Percentiles rank a stretch among this genome's conserved stretches.
Evolutionary conservation across 1,140 invertebrate genomes (phyloP).

Genomic region (Galendromus occidentalis): DNA sequence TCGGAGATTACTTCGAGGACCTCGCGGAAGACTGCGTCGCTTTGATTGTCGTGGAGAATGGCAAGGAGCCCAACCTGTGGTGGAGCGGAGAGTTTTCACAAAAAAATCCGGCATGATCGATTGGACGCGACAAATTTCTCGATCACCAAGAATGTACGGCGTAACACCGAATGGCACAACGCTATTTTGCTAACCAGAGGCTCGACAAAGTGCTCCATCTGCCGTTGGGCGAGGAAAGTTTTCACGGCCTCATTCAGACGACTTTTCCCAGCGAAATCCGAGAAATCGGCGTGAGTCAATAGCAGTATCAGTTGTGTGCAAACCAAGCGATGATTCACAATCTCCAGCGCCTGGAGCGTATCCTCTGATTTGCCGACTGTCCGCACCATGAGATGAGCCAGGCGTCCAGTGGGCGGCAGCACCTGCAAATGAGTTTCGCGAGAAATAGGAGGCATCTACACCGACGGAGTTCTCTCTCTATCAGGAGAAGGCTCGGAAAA

Average conservation of each 20-base stretch:
- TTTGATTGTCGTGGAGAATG: neutral
- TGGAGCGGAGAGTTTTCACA: no score
- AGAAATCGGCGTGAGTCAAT: neutral
- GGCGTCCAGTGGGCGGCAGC: neutral
- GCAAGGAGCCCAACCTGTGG: neutral
- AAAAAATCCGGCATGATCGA: no score
- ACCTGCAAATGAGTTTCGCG: neutral
- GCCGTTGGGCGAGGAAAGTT: neutral
- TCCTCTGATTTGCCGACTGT: neutral
- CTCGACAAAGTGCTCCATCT: slow-evolving; percentile 8
- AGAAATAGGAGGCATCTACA: no score
- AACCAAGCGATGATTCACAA: neutral
- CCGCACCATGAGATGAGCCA: neutral
- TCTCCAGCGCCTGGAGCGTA: neutral
- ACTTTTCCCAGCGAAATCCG: slow-evolving; percentile 3
- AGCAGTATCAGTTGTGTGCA: slow-evolving; percentile 1
- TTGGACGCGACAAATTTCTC: no score
- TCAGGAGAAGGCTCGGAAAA: no score
- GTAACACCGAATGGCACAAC: no score
- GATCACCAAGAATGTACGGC: no score
- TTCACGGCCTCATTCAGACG: neutral
- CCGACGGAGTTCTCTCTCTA: no score
- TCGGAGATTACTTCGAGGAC: neutral
- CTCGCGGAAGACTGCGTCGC: neutral
- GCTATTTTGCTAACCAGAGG: neutral